Conservation (phyloP, 2,113 vertebrate species). For the Callipepla squamata region DNA sequence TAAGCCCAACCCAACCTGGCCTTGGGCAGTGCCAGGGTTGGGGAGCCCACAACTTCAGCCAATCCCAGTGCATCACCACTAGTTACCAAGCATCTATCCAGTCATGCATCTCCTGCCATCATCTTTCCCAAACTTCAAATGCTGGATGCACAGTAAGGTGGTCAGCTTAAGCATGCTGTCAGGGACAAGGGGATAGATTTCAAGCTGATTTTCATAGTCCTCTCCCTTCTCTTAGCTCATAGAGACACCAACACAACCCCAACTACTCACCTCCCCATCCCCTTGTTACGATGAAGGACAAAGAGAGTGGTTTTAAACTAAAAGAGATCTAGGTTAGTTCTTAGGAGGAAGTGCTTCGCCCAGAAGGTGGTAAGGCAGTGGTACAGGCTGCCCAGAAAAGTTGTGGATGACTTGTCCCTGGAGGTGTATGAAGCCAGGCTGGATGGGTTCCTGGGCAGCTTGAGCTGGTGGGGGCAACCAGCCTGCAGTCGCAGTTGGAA, state of each 20-base stretch:
- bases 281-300: neutral
- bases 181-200: neutral
- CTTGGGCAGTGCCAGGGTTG: too few species aligned
- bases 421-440: neutral
- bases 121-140: neutral
- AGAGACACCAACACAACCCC: neutral
- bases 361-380: too few species aligned
- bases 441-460: neutral
- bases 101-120: neutral
- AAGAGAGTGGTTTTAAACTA: neutral
- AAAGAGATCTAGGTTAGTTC: neutral
- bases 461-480: neutral
- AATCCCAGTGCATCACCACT: neutral
- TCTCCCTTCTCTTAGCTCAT: neutral
- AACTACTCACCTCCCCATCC: neutral
- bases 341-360: neutral
- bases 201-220: neutral
- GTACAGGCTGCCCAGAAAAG: neutral
- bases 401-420: neutral
- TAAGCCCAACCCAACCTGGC: too few species aligned
- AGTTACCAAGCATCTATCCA: neutral
- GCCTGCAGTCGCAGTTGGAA: neutral
- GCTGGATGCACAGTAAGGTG: accelerated
- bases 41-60: too few species aligned
- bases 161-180: too few species aligned